Base-by-base conservation (phyloP, 1,140 invertebrate genomes). In the Drosophila nannoptera region DNA sequence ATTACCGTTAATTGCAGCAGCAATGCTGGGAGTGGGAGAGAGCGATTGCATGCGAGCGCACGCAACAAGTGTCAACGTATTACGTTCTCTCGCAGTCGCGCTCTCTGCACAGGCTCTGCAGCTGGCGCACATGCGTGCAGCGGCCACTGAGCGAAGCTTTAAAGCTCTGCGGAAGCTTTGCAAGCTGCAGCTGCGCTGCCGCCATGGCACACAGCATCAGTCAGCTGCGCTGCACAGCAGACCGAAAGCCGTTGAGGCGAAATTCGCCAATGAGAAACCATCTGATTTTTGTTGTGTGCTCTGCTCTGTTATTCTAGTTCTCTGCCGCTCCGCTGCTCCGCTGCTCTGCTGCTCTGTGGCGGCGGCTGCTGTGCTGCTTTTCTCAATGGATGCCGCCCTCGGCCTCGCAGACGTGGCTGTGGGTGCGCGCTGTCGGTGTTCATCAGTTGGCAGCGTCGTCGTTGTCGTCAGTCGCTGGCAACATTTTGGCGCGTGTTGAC, bases 401-500 rank as follows among this genome's bases (percentile, higher is more conserved):
- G 29, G 49, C 50, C 29, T 16, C 7, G 40, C 11, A 1, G 35
- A 49, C 45, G 40, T 43, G 4, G 40, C 6, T 12, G 52, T 36
- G 52, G 67, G 52, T 71, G 54, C 55, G 9, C 38, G 14, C 31
- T 12, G 35, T 48, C 35, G 32, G 66, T 49, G 70, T 68, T 71
- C 56, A 61, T 55, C 76, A 74, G 70, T 64, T 58, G 75, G 40
- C 59, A 31, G 46, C 58, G 69, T 56, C 38, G 71, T 69, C 54
- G 66, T 55, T 36, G 59, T 48, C 65, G 71, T 86, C 86, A 88
- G 86, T 88, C 86, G 86, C 86, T 86, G 68, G 81, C 86, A 88
- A 88, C 81, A 83, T 86, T 88, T 88, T 88, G 86, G 86, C 86
- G 86, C 86, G 86, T 88, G 81, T 88, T 88, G 86, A 88, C 86